A percentile compares a stretch with the other conserved stretches of the same genome.
These are phyloP conservation scores for Xenopus petersii DNA, from an alignment of 2,797 vertebrate species.

Conservation along the genomic window DNA sequence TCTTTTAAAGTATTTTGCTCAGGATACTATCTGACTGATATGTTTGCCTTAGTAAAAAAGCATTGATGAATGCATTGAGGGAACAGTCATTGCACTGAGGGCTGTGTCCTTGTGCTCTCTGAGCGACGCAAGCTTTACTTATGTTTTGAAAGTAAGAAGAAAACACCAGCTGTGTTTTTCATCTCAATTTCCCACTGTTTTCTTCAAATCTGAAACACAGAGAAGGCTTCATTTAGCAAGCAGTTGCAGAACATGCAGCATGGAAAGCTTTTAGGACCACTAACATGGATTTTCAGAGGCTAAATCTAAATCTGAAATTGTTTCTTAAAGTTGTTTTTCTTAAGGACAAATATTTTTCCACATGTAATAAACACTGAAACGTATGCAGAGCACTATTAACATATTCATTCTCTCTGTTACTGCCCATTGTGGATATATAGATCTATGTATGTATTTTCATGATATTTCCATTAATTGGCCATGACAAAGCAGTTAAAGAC, in stretches of 20 bases:
- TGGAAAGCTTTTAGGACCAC: conserved; percentile 21
- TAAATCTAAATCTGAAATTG: too few species aligned
- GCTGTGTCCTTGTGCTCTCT: conserved; percentile 3
- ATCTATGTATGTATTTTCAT: too few species aligned
- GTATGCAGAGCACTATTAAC: too few species aligned
- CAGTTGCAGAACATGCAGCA: neutral
- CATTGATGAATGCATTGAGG: conserved; percentile 3
- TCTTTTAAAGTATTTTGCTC: neutral
- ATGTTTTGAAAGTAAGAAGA: conserved; percentile 24
- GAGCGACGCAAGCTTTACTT: conserved; percentile 18
- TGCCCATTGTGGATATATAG: too few species aligned
- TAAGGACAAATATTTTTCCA: neutral
- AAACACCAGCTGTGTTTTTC: conserved; percentile 40
- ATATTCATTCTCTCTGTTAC: too few species aligned
- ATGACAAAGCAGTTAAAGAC: too few species aligned
- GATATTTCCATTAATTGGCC: too few species aligned
- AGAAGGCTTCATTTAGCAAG: conserved; percentile 5
- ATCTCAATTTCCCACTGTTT: conserved; percentile 25
- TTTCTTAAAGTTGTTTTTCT: neutral
- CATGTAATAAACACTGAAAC: too few species aligned
- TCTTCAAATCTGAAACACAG: conserved; percentile 15
- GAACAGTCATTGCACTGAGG: neutral
- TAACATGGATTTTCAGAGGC: conserved; percentile 5
- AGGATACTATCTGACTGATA: too few species aligned
- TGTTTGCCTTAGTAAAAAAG: neutral